Evolutionary conservation across 2,888 invertebrate species (phyloP).

Genomic region (Hybos culiciformis): DNA sequence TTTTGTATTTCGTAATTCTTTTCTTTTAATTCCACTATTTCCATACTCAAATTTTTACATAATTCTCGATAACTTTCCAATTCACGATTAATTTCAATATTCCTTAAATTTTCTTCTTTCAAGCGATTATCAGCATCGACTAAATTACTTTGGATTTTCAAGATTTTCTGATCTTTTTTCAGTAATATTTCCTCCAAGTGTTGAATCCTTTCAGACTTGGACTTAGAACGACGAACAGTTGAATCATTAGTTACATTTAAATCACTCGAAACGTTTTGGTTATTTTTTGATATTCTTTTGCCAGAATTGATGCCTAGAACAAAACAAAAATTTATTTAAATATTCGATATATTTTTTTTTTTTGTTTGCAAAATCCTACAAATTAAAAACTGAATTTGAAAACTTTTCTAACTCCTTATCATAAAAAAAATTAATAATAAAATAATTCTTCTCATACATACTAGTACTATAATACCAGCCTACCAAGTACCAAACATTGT

Average conservation of each 20-base stretch:
- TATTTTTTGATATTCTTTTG: slow-evolving; percentile 21
- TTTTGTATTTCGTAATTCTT: slow-evolving; percentile 11
- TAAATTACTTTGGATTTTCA: slow-evolving; percentile 29
- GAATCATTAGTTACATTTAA: slow-evolving; percentile 28
- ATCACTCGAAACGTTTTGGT: slow-evolving; percentile 20
- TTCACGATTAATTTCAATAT: slow-evolving; percentile 23
- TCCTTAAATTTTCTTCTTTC: slow-evolving; percentile 27
- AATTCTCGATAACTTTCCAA: slow-evolving; percentile 22
- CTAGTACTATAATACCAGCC: too few species aligned
- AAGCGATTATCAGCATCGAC: slow-evolving; percentile 31
- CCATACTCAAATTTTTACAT: slow-evolving; percentile 25
- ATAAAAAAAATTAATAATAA: too few species aligned
- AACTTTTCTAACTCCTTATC: too few species aligned
- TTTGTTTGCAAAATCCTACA: too few species aligned
- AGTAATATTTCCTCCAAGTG: slow-evolving; percentile 34
- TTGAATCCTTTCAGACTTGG: slow-evolving; percentile 31
- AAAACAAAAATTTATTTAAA: slow-evolving; percentile 14
- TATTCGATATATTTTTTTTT: neutral
- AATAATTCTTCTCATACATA: too few species aligned
- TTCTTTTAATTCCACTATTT: slow-evolving; percentile 20
- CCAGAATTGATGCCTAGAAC: slow-evolving; percentile 32
- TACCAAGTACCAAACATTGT: too few species aligned
- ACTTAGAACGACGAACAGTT: slow-evolving; percentile 21
- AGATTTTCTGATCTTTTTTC: slow-evolving; percentile 36
- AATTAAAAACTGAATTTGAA: too few species aligned